Conservation (phyloP, 1,140 invertebrate species). For the Aporrectodea caliginosa region DNA sequence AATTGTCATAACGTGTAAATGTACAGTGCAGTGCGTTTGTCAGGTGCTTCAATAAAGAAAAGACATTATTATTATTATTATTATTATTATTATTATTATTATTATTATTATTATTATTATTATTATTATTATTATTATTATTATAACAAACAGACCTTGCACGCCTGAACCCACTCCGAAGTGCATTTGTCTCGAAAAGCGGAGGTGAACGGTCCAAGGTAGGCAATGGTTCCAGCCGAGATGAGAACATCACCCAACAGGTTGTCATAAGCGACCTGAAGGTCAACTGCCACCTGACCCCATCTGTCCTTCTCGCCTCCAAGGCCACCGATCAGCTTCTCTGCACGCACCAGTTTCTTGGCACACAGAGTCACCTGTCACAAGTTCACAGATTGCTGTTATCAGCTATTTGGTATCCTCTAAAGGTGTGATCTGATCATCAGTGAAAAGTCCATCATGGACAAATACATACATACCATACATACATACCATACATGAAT, state of each 20-base stretch:
- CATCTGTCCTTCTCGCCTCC: conserved; percentile 62
- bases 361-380: conserved; percentile 51
- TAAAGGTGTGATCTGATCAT: no score
- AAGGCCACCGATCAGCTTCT: conserved; percentile 56
- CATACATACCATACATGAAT: no score
- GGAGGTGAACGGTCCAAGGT: conserved; percentile 83
- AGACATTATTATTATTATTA: no score
- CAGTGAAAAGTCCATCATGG: no score
- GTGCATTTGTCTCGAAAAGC: conserved; percentile 64
- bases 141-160: conserved; percentile 7
- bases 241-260: conserved; percentile 83
- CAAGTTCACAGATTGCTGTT: neutral
- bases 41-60: no score
- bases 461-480: no score
- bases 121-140: no score
- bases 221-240: conserved; percentile 82
- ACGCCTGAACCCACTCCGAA: conserved; percentile 45
- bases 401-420: no score
- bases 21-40: no score
- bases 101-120: no score
- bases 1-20: no score
- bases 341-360: conserved; percentile 53
- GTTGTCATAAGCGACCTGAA: conserved; percentile 72
- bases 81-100: no score
- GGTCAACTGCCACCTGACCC: conserved; percentile 68